A percentile compares a stretch with the other conserved stretches of the same genome.
Conservation (phyloP, 2,888 invertebrate species). For the Plagiodera versicolora region DNA sequence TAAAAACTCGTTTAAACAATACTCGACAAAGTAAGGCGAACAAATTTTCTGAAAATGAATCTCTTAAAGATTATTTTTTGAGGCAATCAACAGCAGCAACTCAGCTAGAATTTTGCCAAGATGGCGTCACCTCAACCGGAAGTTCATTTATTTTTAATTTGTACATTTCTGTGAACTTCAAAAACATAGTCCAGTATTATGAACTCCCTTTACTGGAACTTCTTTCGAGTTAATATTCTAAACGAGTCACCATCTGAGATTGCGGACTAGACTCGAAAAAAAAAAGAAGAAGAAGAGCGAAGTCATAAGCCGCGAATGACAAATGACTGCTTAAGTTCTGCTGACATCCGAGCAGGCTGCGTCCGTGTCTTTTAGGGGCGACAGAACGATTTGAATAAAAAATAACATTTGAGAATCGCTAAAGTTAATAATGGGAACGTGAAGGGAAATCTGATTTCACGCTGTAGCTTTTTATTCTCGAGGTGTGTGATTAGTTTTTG, state of each 20-base stretch:
- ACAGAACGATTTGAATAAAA: conserved; percentile 55
- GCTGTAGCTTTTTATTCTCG: conserved; percentile 51
- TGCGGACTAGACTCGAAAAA: conserved; percentile 38
- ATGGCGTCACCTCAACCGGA: too few species aligned
- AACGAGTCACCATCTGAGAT: conserved; percentile 39
- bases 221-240: conserved; percentile 34
- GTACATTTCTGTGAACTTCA: too few species aligned
- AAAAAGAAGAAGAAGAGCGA: conserved; percentile 36
- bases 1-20: too few species aligned
- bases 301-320: conserved; percentile 53
- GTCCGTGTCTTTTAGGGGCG: conserved; percentile 30
- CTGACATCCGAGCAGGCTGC: conserved; percentile 39
- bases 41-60: too few species aligned
- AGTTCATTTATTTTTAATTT: too few species aligned
- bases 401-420: conserved; percentile 55
- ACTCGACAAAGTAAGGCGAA: too few species aligned
- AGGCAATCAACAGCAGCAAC: too few species aligned
- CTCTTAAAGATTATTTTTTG: too few species aligned
- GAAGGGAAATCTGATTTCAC: conserved; percentile 56
- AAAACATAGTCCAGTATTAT: too few species aligned
- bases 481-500: conserved; percentile 53
- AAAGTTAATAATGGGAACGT: conserved; percentile 58
- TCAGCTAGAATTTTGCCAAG: too few species aligned
- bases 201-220: too few species aligned
- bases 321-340: conserved; percentile 51